Evolutionary conservation across 2,888 invertebrate genomes (phyloP).

Genomic region (Microplitis deprimator): DNA sequence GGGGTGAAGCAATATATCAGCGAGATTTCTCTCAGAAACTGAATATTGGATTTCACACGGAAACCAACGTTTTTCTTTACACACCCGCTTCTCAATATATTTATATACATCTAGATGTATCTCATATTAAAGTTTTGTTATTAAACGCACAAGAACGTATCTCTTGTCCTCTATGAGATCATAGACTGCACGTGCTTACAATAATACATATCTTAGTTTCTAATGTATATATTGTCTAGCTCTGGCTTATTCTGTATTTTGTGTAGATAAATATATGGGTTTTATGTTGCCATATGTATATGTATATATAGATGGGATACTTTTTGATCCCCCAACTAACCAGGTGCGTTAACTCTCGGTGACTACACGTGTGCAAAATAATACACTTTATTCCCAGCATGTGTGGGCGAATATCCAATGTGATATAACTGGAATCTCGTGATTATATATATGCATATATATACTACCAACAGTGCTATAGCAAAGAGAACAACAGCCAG

Average conservation of each 20-base stretch:
- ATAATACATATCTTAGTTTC: constrained; percentile 10
- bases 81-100: neutral
- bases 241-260: neutral
- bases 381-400: constrained; percentile 2
- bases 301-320: constrained; percentile 5
- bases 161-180: constrained; percentile 14
- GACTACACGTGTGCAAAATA: constrained; percentile 2
- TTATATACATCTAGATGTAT: neutral
- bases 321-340: constrained; percentile 5
- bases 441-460: constrained; percentile 13
- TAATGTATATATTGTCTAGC: neutral
- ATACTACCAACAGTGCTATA: neutral
- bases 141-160: constrained; percentile 34
- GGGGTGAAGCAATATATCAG: constrained; percentile 43
- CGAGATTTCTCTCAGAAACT: constrained; percentile 43
- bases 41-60: constrained; percentile 43
- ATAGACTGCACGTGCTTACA: constrained; percentile 30
- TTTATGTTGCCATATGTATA: constrained; percentile 3
- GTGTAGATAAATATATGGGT: neutral
- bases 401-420: constrained; percentile 8
- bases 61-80: constrained; percentile 36
- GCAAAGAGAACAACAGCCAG: constrained; percentile 10
- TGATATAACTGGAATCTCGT: constrained; percentile 40
- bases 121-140: constrained; percentile 41
- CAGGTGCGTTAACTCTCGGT: constrained; percentile 32